A percentile compares a stretch with the other conserved stretches of the same genome.
Evolutionary conservation across 2,797 vertebrate genomes (phyloP).

Genomic region (Hemibagrus guttatus): DNA sequence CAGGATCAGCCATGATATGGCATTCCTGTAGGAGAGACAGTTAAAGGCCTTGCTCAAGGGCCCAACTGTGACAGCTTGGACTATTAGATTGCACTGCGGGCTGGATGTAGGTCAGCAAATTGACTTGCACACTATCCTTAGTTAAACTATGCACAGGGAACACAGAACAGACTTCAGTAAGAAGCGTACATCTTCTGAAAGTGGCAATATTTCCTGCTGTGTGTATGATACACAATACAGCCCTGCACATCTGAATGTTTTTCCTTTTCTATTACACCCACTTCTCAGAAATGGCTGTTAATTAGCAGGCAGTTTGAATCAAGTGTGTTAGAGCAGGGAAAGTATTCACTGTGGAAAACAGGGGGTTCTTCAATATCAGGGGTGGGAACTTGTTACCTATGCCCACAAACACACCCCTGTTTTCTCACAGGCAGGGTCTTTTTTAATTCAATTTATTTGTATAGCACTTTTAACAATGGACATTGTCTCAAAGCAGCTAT

Average conservation of each 20-base stretch:
- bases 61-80: slow-evolving; percentile 26
- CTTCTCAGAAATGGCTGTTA: background rate
- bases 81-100: slow-evolving; percentile 15
- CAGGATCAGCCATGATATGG: too few relatives aligned
- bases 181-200: background rate
- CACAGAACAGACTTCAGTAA: slow-evolving; percentile 44
- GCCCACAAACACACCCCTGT: background rate
- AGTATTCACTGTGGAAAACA: background rate
- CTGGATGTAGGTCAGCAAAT: slow-evolving; percentile 10
- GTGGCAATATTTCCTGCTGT: background rate
- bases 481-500: too few relatives aligned
- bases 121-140: slow-evolving; percentile 30
- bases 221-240: background rate
- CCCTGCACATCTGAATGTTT: background rate
- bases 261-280: background rate
- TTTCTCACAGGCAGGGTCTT: background rate
- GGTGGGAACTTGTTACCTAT: background rate
- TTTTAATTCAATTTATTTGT: too few relatives aligned
- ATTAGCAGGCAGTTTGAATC: background rate
- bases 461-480: too few relatives aligned
- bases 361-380: background rate
- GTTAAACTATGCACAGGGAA: slow-evolving; percentile 35
- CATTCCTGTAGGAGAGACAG: background rate
- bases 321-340: background rate
- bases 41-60: background rate